phyloP scores from a whole-genome alignment of 2,888 invertebrate genomes.

The Latrodectus elegans region DNA sequence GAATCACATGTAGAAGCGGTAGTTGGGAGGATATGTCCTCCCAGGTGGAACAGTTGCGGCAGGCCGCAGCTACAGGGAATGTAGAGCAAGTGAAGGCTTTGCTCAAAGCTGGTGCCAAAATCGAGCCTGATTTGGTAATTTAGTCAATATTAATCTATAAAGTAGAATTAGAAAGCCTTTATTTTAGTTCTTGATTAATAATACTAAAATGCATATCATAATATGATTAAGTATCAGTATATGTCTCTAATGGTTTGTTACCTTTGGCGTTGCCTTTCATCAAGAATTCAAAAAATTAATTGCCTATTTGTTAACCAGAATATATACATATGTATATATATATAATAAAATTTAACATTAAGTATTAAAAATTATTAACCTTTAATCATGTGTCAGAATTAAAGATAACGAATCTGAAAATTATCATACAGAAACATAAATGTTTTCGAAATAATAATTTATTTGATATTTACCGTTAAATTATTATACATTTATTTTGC shows the following conservation, averaged over 20 bases:
- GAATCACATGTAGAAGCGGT: constrained; percentile 7
- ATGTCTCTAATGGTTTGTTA: too few relatives aligned
- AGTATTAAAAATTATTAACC: too few relatives aligned
- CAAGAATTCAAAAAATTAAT: too few relatives aligned
- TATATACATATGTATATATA: neutral
- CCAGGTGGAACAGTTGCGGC: constrained; percentile 73
- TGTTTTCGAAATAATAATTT: too few relatives aligned
- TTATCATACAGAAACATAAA: too few relatives aligned
- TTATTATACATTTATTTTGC: too few relatives aligned
- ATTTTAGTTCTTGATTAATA: neutral
- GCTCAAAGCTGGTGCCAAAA: constrained; percentile 73
- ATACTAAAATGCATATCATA: neutral
- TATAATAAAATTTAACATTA: neutral
- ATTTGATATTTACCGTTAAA: too few relatives aligned
- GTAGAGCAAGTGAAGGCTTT: constrained; percentile 73
- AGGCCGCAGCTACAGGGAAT: constrained; percentile 75
- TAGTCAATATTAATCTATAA: neutral
- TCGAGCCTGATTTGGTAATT: constrained; percentile 74
- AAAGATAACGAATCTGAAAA: too few relatives aligned
- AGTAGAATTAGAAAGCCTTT: neutral
- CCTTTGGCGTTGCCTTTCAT: too few relatives aligned
- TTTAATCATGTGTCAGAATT: too few relatives aligned
- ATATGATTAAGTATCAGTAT: neutral
- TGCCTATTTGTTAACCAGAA: neutral
- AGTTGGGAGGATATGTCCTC: constrained; percentile 36